A percentile compares a stretch with the other conserved stretches of the same genome.
Evolutionary conservation across 2,888 invertebrate species (phyloP).

Genomic region (Ommatoiulus sabulosus): DNA sequence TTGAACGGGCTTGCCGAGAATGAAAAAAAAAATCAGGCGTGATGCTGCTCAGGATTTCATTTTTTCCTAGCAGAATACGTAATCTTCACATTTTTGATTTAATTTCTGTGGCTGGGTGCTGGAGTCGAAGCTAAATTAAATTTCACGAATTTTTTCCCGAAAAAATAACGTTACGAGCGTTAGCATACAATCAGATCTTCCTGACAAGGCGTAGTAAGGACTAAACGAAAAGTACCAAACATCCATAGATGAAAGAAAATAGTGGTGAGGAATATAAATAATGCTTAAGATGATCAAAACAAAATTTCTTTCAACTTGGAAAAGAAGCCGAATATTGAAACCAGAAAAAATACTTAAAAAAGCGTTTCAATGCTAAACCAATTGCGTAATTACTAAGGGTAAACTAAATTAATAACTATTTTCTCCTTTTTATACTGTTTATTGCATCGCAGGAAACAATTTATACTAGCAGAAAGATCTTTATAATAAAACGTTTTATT

Average conservation of each 20-base stretch:
- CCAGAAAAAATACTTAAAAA: no score
- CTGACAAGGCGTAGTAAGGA: neutral
- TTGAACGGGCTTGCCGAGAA: neutral
- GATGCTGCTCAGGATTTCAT: constrained; percentile 1
- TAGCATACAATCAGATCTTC: neutral
- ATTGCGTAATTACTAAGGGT: no score
- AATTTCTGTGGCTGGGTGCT: constrained; percentile 36
- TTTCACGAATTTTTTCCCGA: neutral
- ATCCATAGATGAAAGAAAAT: neutral
- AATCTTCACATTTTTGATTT: constrained; percentile 32
- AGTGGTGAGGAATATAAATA: no score
- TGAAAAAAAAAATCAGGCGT: neutral
- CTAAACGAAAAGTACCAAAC: neutral
- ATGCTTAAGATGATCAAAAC: no score
- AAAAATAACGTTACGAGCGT: neutral
- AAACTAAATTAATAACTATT: no score
- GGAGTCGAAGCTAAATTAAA: constrained; percentile 1
- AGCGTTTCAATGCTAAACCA: no score
- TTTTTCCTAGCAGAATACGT: neutral
- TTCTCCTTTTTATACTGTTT: no score
- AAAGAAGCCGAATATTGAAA: no score
- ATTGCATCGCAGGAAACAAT: no score
- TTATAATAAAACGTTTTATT: no score
- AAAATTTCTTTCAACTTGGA: no score
- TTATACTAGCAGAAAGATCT: no score